Evolutionary conservation across 2,888 invertebrate genomes (phyloP).

Genomic region (Mactromeris polynyma): DNA sequence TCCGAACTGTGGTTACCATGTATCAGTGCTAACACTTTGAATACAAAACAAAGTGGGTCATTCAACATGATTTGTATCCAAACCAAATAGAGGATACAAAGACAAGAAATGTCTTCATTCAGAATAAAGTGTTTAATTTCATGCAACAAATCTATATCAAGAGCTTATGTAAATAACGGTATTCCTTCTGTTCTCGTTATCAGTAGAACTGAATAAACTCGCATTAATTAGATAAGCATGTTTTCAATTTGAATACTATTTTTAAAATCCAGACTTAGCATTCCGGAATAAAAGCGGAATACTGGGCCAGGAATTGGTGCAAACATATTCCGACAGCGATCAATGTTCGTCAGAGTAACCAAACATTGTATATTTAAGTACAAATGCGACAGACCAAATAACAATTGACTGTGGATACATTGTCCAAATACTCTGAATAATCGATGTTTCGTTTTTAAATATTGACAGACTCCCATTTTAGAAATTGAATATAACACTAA

Average conservation of each 20-base stretch:
- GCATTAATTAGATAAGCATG: constrained; percentile 10
- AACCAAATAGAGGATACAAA: too few species aligned
- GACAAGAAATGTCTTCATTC: background rate
- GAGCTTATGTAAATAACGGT: background rate
- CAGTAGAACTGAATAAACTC: background rate
- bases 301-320: background rate
- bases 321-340: background rate
- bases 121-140: background rate
- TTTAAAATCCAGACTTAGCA: background rate
- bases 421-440: background rate
- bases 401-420: background rate
- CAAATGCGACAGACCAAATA: background rate
- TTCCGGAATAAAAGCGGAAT: background rate
- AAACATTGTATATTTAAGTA: background rate
- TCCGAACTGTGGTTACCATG: too few species aligned
- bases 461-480: background rate
- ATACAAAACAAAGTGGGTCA: too few species aligned
- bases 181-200: background rate
- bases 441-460: background rate
- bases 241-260: constrained; percentile 2
- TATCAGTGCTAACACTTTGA: too few species aligned
- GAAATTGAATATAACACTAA: background rate
- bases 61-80: too few species aligned
- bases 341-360: background rate
- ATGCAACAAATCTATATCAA: background rate